These are phyloP conservation scores for Grantiella picta DNA, from an alignment of 2,113 vertebrate genomes.

Conservation along the genomic window DNA sequence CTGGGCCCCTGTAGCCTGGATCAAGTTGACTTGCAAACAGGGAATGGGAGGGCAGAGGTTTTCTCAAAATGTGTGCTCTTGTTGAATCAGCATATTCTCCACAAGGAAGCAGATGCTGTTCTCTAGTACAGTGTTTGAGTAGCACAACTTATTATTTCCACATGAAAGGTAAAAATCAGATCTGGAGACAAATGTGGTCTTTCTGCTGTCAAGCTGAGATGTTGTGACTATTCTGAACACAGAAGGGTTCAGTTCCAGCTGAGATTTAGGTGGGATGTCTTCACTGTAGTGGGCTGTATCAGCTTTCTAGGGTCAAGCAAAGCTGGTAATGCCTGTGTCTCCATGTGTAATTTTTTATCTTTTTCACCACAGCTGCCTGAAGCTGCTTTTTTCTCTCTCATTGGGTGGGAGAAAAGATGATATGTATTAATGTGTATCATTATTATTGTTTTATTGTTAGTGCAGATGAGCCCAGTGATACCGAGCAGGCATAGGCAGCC, in stretches of 20 bases:
- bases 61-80: not conserved
- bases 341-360: not conserved
- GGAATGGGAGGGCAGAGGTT: not conserved
- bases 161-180: not conserved
- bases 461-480: not conserved
- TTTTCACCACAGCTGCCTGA: not conserved
- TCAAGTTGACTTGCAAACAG: not conserved
- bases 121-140: not conserved
- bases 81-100: not conserved
- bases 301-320: not conserved
- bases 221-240: rapidly evolving
- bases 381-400: not conserved
- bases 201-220: not conserved
- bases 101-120: not conserved
- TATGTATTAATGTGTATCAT: rapidly evolving
- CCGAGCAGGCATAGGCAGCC: not conserved
- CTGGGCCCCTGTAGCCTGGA: not conserved
- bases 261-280: not conserved
- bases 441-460: not conserved
- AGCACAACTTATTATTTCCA: not conserved
- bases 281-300: not conserved
- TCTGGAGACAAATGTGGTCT: not conserved
- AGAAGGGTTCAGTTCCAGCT: not conserved
- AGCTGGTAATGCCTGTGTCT: not conserved
- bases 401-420: not conserved